phyloP scores from a whole-genome alignment of 2,888 invertebrate genomes.

The Sthenelais limicola region DNA sequence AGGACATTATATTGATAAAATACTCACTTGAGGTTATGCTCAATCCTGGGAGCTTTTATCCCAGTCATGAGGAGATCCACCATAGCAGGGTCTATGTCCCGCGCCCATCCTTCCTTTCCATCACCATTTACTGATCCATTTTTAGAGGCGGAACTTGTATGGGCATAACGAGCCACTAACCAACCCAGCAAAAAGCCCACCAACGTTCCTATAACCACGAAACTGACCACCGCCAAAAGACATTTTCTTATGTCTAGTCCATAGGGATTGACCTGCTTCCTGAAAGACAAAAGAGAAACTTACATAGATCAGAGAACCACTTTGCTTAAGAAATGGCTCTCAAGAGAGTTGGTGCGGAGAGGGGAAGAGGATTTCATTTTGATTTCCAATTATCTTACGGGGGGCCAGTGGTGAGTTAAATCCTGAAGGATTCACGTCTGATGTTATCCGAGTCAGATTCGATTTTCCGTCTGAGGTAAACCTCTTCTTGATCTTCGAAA shows the following conservation, averaged over 20 bases:
- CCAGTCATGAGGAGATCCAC: slow-evolving; percentile 21
- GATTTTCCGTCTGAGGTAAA: too few relatives aligned
- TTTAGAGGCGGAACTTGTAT: background rate
- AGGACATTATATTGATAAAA: background rate
- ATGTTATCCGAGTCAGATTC: too few relatives aligned
- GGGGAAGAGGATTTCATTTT: too few relatives aligned
- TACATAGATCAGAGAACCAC: too few relatives aligned
- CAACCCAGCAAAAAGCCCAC: slow-evolving; percentile 22
- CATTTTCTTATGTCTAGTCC: slow-evolving; percentile 1
- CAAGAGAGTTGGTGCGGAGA: too few relatives aligned
- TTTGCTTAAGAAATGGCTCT: too few relatives aligned
- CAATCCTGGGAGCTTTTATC: slow-evolving; percentile 18
- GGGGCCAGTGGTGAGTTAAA: too few relatives aligned
- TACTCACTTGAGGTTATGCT: slow-evolving; percentile 35
- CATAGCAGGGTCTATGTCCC: slow-evolving; percentile 32
- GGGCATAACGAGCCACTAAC: slow-evolving; percentile 16
- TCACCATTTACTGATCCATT: background rate
- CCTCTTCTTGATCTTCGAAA: too few relatives aligned
- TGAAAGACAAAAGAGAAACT: slow-evolving; percentile 12
- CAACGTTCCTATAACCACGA: slow-evolving; percentile 10
- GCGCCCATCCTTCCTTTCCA: background rate
- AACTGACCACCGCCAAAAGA: slow-evolving; percentile 13
- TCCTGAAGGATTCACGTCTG: too few relatives aligned
- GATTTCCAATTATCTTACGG: too few relatives aligned
- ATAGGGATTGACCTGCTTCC: slow-evolving; percentile 11